These are phyloP conservation scores for Thecocarcelia acutangulata DNA, from an alignment of 2,888 invertebrate species.

Conservation along the genomic window DNA sequence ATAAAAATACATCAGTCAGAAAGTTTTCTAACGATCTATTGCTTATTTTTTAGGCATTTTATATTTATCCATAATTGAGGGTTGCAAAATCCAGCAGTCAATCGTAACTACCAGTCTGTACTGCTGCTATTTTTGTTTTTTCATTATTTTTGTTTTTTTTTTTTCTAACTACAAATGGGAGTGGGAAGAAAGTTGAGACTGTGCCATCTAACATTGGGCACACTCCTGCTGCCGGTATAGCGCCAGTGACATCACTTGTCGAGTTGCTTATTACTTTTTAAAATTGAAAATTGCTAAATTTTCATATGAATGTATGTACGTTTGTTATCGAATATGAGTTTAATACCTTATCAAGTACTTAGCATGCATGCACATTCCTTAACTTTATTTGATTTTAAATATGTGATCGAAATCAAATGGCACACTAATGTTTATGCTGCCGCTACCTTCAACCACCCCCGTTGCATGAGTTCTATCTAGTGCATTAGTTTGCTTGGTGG, in stretches of 20 bases:
- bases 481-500: conserved; percentile 24
- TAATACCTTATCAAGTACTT: conserved; percentile 68
- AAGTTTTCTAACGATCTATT: conserved; percentile 28
- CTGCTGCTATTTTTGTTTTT: not conserved
- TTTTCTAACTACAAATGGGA: not conserved
- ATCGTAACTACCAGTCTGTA: conserved; percentile 35
- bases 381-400: conserved; percentile 54
- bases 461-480: not conserved
- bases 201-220: conserved; percentile 58
- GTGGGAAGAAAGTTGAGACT: not conserved
- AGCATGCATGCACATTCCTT: conserved; percentile 65
- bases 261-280: conserved; percentile 62
- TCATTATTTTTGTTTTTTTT: conserved; percentile 3
- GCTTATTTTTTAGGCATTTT: conserved; percentile 15
- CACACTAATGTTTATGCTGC: not conserved
- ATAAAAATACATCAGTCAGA: conserved; percentile 35
- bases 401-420: not conserved
- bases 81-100: conserved; percentile 44
- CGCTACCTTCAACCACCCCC: not conserved
- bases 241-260: conserved; percentile 57
- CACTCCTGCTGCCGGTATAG: conserved; percentile 60
- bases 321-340: conserved; percentile 64
- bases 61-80: conserved; percentile 56
- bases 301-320: too few relatives aligned
- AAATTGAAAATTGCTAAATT: conserved; percentile 63